A percentile compares a stretch with the other conserved stretches of the same genome.
Evolutionary conservation across 2,888 invertebrate genomes (phyloP).

Genomic region (Eupithecia pulchellata): DNA sequence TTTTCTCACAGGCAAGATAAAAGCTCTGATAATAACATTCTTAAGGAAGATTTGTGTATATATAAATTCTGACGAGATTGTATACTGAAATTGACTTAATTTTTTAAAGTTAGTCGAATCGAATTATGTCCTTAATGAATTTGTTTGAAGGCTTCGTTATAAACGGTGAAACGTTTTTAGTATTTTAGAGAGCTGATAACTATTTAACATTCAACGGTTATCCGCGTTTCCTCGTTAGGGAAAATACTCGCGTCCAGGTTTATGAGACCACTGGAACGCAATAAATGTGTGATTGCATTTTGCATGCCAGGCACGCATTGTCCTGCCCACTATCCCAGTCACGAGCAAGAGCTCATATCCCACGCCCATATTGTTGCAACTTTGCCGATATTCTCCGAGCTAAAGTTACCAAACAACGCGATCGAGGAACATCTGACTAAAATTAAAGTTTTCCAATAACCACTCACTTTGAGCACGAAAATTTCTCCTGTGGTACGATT

Average conservation of each 20-base stretch:
- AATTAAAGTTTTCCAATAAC: slow-evolving; percentile 37
- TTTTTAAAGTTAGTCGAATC: neutral
- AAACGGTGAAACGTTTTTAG: slow-evolving; percentile 27
- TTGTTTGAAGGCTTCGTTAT: neutral
- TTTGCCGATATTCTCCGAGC: slow-evolving; percentile 29
- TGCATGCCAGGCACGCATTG: slow-evolving; percentile 63
- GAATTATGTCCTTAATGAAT: neutral
- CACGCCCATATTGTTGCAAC: slow-evolving; percentile 45
- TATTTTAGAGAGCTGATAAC: slow-evolving; percentile 44
- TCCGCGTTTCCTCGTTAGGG: slow-evolving; percentile 60
- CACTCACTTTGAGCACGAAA: slow-evolving; percentile 95
- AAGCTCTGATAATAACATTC: slow-evolving; percentile 37
- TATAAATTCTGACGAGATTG: slow-evolving; percentile 37
- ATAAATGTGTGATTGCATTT: slow-evolving; percentile 69
- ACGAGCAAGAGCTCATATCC: slow-evolving; percentile 46
- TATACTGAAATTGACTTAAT: slow-evolving; percentile 13
- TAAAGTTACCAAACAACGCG: slow-evolving; percentile 24
- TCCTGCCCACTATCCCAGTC: slow-evolving; percentile 52
- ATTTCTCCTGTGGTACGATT: slow-evolving; percentile 98
- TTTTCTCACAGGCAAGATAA: slow-evolving; percentile 33
- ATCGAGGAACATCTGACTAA: slow-evolving; percentile 23
- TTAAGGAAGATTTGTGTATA: slow-evolving; percentile 36
- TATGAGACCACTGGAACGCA: slow-evolving; percentile 64
- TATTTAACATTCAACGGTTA: slow-evolving; percentile 59
- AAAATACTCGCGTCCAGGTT: slow-evolving; percentile 59